Evolutionary conservation across 1,140 invertebrate genomes (phyloP), one percentile per base, ranked within the genome.

Genomic region (Platorchestia sp.): DNA sequence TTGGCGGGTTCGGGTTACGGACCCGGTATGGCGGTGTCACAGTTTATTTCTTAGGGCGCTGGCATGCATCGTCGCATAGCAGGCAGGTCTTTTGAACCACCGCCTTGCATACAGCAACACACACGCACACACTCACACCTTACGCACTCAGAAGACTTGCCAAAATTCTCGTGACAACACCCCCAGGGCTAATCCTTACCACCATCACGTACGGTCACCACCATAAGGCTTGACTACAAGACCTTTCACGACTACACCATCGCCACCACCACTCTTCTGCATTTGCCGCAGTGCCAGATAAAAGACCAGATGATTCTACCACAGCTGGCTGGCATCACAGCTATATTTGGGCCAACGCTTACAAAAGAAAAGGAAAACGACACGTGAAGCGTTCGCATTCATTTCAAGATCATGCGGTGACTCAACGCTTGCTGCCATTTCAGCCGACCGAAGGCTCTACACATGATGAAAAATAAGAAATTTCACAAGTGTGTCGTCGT

Each of bases 271-370:
- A 75, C 59, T 75, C 59, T 75, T 75, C 59, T 75, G 59, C 87
- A 89, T 41, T 44, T 42, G 41, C 87, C n/a, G 87, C 87, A 89
- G 87, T 44, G 43, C n/a, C 87, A 89, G n/a, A 41, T 42, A 44
- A 41, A 89, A 44, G 41, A 89, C 41, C 87, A 89, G 87, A 89
- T 89, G 87, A 89, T 89, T 89, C 43, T 89, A 89, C 59, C 87
- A 89, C 87, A 89, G 87, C 87, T 89, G 87, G 87, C 87, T 89
- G 87, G 87, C 87, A 89, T 89, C 87, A 89, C 87, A 44, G 87
- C 87, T 89, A 89, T 42, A 89, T 89, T 89, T 89, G 87, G 41
- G n/a, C 87, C 87, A 89, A 89, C 87, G n/a, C 87, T 10, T 36
- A 75, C 59, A 75, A 36, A 75, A 75, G 59, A 75, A 75, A 7